Percentiles rank a stretch among this genome's conserved stretches.
Conservation (phyloP, 2,113 vertebrate species). For the Rhea pennata region DNA sequence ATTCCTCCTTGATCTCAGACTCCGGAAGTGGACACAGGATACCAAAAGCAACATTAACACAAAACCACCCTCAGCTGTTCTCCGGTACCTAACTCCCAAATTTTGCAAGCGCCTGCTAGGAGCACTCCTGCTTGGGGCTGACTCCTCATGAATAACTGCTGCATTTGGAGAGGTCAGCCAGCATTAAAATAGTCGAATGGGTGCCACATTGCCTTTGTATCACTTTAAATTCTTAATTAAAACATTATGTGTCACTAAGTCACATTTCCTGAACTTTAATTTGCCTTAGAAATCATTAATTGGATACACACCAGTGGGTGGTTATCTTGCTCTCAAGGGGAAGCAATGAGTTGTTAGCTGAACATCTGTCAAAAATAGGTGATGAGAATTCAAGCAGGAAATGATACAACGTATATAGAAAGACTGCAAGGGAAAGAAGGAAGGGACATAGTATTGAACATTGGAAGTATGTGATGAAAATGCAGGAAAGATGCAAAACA, state of each 20-base stretch:
- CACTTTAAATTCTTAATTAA: not conserved
- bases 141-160: not conserved
- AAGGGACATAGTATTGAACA: not conserved
- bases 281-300: slow-evolving; percentile 1
- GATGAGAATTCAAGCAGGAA: not conserved
- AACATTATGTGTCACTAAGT: not conserved
- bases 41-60: not conserved
- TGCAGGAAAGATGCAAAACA: not conserved
- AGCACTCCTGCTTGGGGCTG: not conserved
- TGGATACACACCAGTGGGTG: not conserved
- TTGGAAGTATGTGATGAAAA: not conserved
- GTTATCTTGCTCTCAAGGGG: not conserved
- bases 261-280: not conserved
- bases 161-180: not conserved
- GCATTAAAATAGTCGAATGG: not conserved
- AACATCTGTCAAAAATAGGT: not conserved
- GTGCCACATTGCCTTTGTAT: not conserved
- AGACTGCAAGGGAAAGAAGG: not conserved
- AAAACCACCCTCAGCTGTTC: not conserved
- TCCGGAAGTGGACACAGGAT: not conserved
- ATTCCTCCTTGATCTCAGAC: not conserved
- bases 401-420: not conserved
- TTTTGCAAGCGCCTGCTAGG: not conserved
- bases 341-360: not conserved
- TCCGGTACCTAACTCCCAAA: not conserved